Evolutionary conservation across 2,888 invertebrate species (phyloP).

Genomic region (Watsonalla binaria): DNA sequence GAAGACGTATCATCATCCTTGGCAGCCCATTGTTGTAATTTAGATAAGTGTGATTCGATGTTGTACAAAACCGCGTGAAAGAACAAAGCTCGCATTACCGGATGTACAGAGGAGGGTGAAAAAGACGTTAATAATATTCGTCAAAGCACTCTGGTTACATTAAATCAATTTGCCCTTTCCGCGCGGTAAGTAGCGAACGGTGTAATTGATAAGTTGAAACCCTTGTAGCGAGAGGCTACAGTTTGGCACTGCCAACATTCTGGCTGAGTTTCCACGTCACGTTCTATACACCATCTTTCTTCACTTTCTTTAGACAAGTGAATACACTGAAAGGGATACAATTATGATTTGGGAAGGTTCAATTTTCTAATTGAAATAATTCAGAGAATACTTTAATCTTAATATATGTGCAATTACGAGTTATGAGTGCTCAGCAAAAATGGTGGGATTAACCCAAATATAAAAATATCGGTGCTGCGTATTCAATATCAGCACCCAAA

Average conservation of each 20-base stretch:
- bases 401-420: too few relatives aligned
- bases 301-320: constrained; percentile 34
- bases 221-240: constrained; percentile 74
- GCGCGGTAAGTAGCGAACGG: constrained; percentile 78
- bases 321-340: constrained; percentile 20
- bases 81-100: constrained; percentile 73
- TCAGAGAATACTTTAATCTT: too few relatives aligned
- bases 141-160: constrained; percentile 79
- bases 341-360: neutral
- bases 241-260: constrained; percentile 61
- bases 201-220: constrained; percentile 80
- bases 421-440: too few relatives aligned
- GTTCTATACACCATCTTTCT: constrained; percentile 32
- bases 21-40: constrained; percentile 31
- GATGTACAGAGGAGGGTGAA: constrained; percentile 67
- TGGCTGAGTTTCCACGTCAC: constrained; percentile 41
- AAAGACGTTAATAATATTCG: constrained; percentile 80
- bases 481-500: too few relatives aligned
- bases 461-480: too few relatives aligned
- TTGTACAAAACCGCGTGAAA: constrained; percentile 67
- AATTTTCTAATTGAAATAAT: too few relatives aligned
- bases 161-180: constrained; percentile 79
- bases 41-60: constrained; percentile 74
- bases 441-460: too few relatives aligned
- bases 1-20: constrained; percentile 13